These are phyloP conservation scores for Hemichromis elongatus DNA, from an alignment of 2,113 vertebrate genomes.

Conservation along the genomic window DNA sequence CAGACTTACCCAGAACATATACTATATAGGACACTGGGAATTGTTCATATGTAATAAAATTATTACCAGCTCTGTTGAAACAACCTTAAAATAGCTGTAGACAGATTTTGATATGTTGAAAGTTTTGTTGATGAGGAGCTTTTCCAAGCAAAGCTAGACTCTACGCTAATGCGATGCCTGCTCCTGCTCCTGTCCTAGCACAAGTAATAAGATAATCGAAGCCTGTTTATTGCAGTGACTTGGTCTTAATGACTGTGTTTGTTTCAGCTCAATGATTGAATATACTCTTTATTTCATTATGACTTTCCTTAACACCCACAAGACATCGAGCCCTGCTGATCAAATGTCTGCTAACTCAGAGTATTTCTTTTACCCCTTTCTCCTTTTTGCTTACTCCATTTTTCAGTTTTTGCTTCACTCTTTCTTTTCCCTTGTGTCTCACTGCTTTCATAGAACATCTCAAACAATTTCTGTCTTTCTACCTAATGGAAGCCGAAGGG, in stretches of 20 bases:
- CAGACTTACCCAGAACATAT: not conserved
- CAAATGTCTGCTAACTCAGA: not conserved
- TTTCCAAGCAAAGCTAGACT: not conserved
- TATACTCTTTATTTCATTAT: slow-evolving; percentile 45
- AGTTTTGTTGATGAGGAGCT: not conserved
- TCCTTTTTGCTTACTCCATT: not conserved
- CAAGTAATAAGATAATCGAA: slow-evolving; percentile 42
- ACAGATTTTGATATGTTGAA: not conserved
- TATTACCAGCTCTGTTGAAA: not conserved
- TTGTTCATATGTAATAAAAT: not conserved
- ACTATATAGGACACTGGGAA: not conserved
- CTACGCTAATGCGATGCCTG: slow-evolving; percentile 17
- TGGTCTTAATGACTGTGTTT: slow-evolving; percentile 57
- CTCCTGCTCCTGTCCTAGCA: slow-evolving; percentile 25
- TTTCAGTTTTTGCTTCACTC: not conserved
- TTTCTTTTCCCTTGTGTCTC: not conserved
- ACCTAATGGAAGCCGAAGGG: slow-evolving; percentile 25
- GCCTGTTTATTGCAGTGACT: slow-evolving; percentile 43
- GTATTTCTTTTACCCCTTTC: not conserved
- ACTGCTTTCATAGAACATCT: not conserved
- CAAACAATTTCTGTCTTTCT: not conserved
- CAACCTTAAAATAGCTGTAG: not conserved
- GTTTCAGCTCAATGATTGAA: slow-evolving; percentile 51
- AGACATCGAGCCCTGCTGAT: not conserved
- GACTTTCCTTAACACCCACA: slow-evolving; percentile 20